phyloP scores from a whole-genome alignment of 2,113 vertebrate genomes.

The Macaca mulatta region DNA sequence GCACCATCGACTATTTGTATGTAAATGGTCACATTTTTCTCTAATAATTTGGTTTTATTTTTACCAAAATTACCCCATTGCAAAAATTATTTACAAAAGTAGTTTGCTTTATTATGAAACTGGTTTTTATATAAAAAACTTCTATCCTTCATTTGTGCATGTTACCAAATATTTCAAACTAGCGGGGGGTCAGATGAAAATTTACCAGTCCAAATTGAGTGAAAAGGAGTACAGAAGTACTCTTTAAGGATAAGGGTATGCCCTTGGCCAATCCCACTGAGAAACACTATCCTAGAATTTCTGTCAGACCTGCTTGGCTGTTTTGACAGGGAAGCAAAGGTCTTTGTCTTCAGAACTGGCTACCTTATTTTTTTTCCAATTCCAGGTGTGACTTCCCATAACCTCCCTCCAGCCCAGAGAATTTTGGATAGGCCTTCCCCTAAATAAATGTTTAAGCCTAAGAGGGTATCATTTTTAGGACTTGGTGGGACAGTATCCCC shows the following conservation, averaged over 20 bases:
- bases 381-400: neutral
- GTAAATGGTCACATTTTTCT: neutral
- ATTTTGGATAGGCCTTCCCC: neutral
- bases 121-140: neutral
- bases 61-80: neutral
- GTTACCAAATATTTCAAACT: neutral
- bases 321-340: neutral
- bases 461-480: neutral
- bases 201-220: neutral
- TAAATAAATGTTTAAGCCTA: neutral
- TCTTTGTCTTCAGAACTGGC: no score
- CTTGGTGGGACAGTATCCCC: neutral
- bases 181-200: neutral
- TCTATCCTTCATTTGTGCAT: neutral
- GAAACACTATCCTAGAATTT: neutral
- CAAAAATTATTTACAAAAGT: neutral
- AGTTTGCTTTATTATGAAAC: neutral
- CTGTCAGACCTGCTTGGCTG: no score
- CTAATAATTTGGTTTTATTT: neutral
- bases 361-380: no score
- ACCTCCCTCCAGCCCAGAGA: neutral
- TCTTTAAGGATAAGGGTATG: fast-evolving
- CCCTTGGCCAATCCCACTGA: neutral
- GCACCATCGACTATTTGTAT: neutral
- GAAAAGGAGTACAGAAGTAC: neutral